phyloP scores from a whole-genome alignment of 2,888 invertebrate species.

The Hemistola chrysoprasaria region DNA sequence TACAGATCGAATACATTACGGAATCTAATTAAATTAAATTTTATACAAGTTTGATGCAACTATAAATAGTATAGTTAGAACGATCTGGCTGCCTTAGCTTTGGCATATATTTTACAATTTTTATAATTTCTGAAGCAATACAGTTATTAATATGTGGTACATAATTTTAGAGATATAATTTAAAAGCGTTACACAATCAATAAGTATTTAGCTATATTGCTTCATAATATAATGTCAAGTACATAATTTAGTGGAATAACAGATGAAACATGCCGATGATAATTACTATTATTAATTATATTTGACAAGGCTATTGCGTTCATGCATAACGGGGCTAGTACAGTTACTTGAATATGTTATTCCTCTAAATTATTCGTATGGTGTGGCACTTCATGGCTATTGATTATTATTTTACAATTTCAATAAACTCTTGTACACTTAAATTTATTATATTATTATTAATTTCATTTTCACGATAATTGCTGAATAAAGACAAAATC shows the following conservation, averaged over 20 bases:
- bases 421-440: neutral
- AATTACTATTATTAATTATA: too few relatives aligned
- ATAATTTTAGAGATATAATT: too few relatives aligned
- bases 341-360: slow-evolving; percentile 12
- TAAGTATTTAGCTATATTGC: slow-evolving; percentile 16
- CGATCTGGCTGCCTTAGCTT: too few relatives aligned
- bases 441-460: neutral
- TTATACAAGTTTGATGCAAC: too few relatives aligned
- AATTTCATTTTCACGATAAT: neutral
- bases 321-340: neutral
- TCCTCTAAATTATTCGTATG: slow-evolving; percentile 14
- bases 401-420: slow-evolving; percentile 4
- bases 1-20: slow-evolving; percentile 15
- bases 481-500: slow-evolving; percentile 12
- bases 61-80: too few relatives aligned
- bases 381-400: slow-evolving; percentile 28
- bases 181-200: neutral
- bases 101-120: too few relatives aligned
- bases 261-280: too few relatives aligned
- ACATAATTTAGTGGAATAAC: slow-evolving; percentile 24
- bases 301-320: too few relatives aligned
- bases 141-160: too few relatives aligned
- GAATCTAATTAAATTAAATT: too few relatives aligned
- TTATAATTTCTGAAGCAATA: slow-evolving; percentile 14
- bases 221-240: slow-evolving; percentile 6